Conservation (phyloP, 2,797 vertebrate genomes). For the Schizopygopsis malacanthus region DNA sequence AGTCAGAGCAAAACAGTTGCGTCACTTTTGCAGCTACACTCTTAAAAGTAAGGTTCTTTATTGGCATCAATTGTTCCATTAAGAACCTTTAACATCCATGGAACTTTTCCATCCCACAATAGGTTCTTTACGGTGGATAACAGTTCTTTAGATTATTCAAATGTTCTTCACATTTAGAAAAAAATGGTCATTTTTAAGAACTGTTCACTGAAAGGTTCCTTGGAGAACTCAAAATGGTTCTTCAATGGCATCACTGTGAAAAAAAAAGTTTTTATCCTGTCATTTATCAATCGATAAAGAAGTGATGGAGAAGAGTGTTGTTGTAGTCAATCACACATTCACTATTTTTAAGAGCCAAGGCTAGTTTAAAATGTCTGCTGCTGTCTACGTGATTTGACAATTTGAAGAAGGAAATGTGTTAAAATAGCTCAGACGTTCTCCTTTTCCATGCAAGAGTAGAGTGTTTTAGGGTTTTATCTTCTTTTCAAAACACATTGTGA, state of each 20-base stretch:
- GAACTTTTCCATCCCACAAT: neutral
- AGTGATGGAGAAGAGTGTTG: neutral
- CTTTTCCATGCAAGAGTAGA: neutral
- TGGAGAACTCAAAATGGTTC: neutral
- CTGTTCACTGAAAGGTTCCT: neutral
- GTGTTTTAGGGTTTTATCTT: neutral
- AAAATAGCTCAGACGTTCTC: constrained; percentile 25
- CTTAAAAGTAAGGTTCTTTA: neutral
- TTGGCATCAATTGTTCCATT: neutral
- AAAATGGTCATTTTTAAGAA: neutral
- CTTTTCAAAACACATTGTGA: neutral
- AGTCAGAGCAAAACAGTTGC: neutral
- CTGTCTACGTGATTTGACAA: neutral
- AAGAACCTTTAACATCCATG: neutral
- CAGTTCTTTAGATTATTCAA: neutral
- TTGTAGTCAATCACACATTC: neutral
- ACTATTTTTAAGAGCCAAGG: neutral
- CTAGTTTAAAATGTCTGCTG: neutral
- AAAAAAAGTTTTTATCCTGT: neutral
- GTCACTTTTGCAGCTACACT: neutral
- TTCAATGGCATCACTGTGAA: neutral
- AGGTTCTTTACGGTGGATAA: neutral
- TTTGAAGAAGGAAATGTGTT: constrained; percentile 19
- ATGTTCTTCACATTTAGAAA: neutral
- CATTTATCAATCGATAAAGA: too few relatives aligned